A percentile compares a stretch with the other conserved stretches of the same genome.
Conservation (phyloP, 2,888 invertebrate genomes). For the Helobdella robusta region DNA sequence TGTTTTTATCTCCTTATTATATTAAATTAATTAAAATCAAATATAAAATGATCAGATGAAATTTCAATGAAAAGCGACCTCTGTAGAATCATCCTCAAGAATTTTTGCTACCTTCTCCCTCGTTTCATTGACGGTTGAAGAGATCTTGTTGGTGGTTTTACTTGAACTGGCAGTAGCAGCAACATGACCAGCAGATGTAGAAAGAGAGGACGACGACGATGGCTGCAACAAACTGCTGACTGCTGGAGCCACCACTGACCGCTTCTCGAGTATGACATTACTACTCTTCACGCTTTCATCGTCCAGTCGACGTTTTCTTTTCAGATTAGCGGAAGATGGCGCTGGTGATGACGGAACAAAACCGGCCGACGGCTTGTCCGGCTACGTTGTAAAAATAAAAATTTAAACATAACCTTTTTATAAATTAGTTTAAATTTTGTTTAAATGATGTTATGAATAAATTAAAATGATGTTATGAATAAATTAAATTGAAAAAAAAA, state of each 20-base stretch:
- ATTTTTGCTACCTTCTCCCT: conserved; percentile 16
- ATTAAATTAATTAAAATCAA: neutral
- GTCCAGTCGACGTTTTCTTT: conserved; percentile 24
- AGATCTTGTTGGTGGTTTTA: no score
- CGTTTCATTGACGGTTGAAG: conserved; percentile 11
- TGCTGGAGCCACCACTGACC: neutral
- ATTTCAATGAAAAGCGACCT: neutral
- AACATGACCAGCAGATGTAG: neutral
- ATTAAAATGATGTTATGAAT: neutral
- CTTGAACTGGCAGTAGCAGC: no score
- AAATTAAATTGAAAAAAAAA: neutral
- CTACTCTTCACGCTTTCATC: conserved; percentile 19
- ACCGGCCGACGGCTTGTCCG: conserved; percentile 23
- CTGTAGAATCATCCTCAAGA: conserved; percentile 24
- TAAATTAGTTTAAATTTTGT: neutral
- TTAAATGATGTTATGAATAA: neutral
- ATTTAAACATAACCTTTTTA: neutral
- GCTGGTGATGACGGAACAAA: neutral
- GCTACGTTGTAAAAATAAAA: conserved; percentile 8
- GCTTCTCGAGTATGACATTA: neutral
- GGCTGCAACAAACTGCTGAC: no score
- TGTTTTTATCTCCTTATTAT: no score
- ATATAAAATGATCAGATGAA: neutral
- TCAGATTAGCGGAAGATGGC: neutral
- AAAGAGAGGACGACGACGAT: neutral